Percentiles rank a stretch among this genome's conserved stretches.
phyloP scores from a whole-genome alignment of 2,113 vertebrate species.

The Alethe diademata region DNA sequence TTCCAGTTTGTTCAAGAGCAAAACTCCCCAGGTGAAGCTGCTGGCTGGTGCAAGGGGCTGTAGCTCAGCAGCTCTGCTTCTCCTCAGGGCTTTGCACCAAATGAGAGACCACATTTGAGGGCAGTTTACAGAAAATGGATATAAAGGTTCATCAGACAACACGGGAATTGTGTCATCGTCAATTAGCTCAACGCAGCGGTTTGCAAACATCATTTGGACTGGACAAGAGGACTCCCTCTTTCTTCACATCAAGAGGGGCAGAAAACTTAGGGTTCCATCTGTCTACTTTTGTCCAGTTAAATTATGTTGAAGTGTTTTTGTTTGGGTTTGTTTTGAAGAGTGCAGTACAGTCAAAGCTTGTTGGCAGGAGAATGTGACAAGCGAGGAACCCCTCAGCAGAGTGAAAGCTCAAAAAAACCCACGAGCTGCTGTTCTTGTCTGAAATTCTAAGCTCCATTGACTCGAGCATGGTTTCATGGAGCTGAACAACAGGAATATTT shows the following conservation, averaged over 20 bases:
- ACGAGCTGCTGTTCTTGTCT: neutral
- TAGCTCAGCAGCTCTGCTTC: neutral
- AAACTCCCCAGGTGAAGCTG: neutral
- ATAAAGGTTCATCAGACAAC: neutral
- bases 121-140: neutral
- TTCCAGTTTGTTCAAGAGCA: neutral
- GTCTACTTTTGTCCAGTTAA: neutral
- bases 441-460: neutral
- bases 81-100: neutral
- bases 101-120: neutral
- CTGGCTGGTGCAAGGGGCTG: neutral
- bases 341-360: neutral
- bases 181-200: neutral
- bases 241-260: accelerated
- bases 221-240: neutral
- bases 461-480: neutral
- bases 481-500: neutral
- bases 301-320: neutral
- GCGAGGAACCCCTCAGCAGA: neutral
- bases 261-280: neutral
- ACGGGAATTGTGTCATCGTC: neutral
- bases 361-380: neutral
- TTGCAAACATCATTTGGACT: neutral
- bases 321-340: accelerated
- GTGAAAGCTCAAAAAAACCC: neutral